A percentile compares a stretch with the other conserved stretches of the same genome.
phyloP scores from a whole-genome alignment of 2,888 invertebrate genomes.

The Thereva unica region DNA sequence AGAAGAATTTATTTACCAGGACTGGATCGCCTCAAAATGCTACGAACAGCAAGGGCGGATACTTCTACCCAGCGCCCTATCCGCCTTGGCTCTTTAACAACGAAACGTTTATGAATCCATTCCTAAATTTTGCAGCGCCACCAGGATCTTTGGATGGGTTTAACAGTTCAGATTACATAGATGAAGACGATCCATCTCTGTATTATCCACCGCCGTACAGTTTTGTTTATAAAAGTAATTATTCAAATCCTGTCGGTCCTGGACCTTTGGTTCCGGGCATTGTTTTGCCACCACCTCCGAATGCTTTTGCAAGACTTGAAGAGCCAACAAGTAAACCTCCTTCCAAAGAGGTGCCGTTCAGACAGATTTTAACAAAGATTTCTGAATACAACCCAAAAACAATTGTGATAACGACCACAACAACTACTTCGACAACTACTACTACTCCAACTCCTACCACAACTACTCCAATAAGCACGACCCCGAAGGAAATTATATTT shows the following conservation, averaged over 20 bases:
- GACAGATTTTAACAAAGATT: conserved; percentile 49
- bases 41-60: conserved; percentile 52
- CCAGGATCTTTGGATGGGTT: conserved; percentile 65
- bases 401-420: conserved; percentile 45
- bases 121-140: conserved; percentile 45
- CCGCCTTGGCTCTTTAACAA: conserved; percentile 62
- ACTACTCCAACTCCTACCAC: conserved; percentile 56
- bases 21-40: conserved; percentile 59
- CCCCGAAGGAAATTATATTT: conserved; percentile 44
- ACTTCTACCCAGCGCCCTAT: conserved; percentile 66
- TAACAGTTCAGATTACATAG: conserved; percentile 76
- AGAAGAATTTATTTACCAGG: conserved; percentile 65
- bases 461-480: conserved; percentile 59
- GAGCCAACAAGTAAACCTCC: conserved; percentile 48
- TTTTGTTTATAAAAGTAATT: conserved; percentile 79
- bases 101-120: conserved; percentile 50
- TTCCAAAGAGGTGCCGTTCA: conserved; percentile 46
- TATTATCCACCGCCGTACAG: conserved; percentile 92
- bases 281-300: conserved; percentile 83
- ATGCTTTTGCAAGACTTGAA: conserved; percentile 79
- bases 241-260: conserved; percentile 74
- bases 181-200: conserved; percentile 89
- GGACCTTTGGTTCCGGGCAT: conserved; percentile 89
- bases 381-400: conserved; percentile 49
- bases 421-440: conserved; percentile 57